Percentiles rank a stretch among this genome's conserved stretches.
phyloP scores from a whole-genome alignment of 2,797 vertebrate genomes.

The Chelonia mydas region DNA sequence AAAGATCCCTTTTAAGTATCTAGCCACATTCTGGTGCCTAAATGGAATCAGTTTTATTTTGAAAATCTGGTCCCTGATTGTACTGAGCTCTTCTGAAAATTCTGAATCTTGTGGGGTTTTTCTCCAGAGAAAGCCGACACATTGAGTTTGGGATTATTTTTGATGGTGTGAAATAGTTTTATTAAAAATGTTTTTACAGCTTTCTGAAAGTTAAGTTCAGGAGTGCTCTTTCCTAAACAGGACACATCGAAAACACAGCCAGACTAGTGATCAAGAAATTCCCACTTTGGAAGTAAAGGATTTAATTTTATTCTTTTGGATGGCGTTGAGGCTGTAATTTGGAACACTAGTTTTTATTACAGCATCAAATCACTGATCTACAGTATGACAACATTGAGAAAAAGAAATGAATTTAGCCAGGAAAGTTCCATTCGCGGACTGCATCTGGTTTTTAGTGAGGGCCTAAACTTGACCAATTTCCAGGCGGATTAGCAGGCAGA shows the following conservation, averaged over 20 bases:
- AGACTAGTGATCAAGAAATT: background rate
- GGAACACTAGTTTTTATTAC: background rate
- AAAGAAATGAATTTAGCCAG: background rate
- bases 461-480: background rate
- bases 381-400: background rate
- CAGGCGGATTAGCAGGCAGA: background rate
- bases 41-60: background rate
- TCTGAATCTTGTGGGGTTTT: background rate
- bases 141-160: background rate
- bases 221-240: background rate
- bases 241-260: background rate
- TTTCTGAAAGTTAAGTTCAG: background rate
- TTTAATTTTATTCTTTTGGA: background rate
- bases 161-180: background rate
- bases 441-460: background rate
- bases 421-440: background rate
- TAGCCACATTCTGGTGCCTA: background rate
- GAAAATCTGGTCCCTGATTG: background rate
- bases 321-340: background rate
- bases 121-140: background rate
- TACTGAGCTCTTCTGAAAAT: background rate
- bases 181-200: background rate
- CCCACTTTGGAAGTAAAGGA: background rate
- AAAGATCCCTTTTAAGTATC: background rate
- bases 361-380: background rate